These are phyloP conservation scores for Meloidogyne floridensis DNA, from an alignment of 1,140 invertebrate genomes.

Conservation along the genomic window DNA sequence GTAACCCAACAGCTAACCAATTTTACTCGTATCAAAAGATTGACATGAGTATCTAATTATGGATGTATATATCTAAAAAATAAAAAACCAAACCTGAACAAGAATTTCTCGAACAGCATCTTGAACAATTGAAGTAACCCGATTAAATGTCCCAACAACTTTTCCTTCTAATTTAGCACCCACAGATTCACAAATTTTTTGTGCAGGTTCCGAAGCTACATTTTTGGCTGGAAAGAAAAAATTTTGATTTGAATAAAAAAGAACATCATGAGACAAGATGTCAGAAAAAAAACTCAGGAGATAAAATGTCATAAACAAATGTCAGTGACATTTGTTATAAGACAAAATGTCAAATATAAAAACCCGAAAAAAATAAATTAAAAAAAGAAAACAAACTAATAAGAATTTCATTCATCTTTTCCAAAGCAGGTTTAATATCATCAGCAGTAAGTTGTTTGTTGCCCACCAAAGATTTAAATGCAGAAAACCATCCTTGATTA, in stretches of 20 bases:
- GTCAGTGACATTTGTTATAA: too few relatives aligned
- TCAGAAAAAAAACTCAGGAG: too few relatives aligned
- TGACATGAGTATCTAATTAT: too few relatives aligned
- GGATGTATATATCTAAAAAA: background rate
- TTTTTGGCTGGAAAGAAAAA: slow-evolving; percentile 77
- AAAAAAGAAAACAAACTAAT: slow-evolving; percentile 71
- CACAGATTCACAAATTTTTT: slow-evolving; percentile 92
- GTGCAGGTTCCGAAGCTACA: slow-evolving; percentile 91
- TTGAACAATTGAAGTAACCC: slow-evolving; percentile 85
- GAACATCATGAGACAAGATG: too few relatives aligned
- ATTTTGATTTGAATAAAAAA: too few relatives aligned
- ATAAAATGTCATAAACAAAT: too few relatives aligned
- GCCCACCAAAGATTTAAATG: slow-evolving; percentile 60
- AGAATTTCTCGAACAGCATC: slow-evolving; percentile 72
- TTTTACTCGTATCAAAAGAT: too few relatives aligned
- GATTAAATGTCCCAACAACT: slow-evolving; percentile 68
- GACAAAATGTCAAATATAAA: slow-evolving; percentile 8
- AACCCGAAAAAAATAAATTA: background rate
- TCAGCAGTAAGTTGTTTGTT: slow-evolving; percentile 67
- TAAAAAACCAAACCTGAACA: slow-evolving; percentile 47
- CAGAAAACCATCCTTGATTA: slow-evolving; percentile 53
- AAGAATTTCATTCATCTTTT: slow-evolving; percentile 93
- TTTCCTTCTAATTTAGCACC: slow-evolving; percentile 88
- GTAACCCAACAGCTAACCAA: too few relatives aligned
- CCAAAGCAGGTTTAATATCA: slow-evolving; percentile 81